Conservation (phyloP, 2,888 invertebrate species). For the Dryococelus australis region DNA sequence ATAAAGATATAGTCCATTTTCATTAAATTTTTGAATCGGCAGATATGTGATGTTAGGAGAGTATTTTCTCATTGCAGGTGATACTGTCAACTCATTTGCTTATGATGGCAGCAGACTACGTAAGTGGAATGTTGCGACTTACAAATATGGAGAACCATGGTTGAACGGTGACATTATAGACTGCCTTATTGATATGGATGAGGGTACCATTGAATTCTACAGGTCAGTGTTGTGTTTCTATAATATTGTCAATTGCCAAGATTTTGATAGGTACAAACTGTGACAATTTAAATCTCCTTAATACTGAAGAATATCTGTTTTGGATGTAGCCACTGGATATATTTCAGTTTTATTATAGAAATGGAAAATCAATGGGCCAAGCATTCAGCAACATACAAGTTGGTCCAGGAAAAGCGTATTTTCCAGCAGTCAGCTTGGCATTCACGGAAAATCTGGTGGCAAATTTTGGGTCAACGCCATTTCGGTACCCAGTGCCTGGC, state of each 20-base stretch:
- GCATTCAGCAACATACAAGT: constrained; percentile 76
- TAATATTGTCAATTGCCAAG: neutral
- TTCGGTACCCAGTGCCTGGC: constrained; percentile 71
- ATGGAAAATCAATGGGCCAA: constrained; percentile 76
- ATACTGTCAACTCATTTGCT: constrained; percentile 78
- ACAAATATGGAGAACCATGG: constrained; percentile 81
- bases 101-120: constrained; percentile 76
- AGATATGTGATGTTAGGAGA: neutral
- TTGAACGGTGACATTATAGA: constrained; percentile 84
- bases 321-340: constrained; percentile 42
- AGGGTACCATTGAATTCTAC: constrained; percentile 71
- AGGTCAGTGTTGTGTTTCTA: constrained; percentile 56
- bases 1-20: too few relatives aligned
- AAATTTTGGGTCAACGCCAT: constrained; percentile 77
- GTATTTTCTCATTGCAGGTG: constrained; percentile 61
- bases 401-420: constrained; percentile 78
- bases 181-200: constrained; percentile 76
- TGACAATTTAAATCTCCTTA: constrained; percentile 30
- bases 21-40: too few relatives aligned
- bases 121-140: constrained; percentile 75
- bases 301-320: constrained; percentile 1
- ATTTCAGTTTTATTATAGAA: constrained; percentile 61
- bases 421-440: constrained; percentile 81
- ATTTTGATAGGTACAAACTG: neutral
- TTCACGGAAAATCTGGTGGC: constrained; percentile 78